These are phyloP conservation scores for Eciton burchellii DNA, from an alignment of 1,140 invertebrate species.

Conservation along the genomic window DNA sequence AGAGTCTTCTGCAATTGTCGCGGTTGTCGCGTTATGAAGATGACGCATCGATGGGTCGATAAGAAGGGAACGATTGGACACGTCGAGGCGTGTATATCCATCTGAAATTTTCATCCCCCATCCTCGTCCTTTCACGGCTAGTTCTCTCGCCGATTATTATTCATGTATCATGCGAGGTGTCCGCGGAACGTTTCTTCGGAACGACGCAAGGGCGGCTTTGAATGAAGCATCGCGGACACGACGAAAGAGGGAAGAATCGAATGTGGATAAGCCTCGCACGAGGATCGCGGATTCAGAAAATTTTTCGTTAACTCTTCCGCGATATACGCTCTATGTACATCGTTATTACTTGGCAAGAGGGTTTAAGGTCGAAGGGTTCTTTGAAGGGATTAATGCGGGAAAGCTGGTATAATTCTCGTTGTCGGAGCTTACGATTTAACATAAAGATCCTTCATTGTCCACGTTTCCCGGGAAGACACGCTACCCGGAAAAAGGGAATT, in stretches of 20 bases:
- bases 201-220: constrained; percentile 35
- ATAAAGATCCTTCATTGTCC: constrained; percentile 11
- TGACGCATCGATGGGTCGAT: constrained; percentile 85
- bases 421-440: background rate
- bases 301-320: background rate
- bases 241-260: constrained; percentile 69
- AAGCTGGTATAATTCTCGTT: constrained; percentile 30
- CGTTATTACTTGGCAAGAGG: constrained; percentile 11
- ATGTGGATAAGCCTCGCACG: background rate
- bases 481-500: background rate
- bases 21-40: constrained; percentile 74
- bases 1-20: too few species aligned
- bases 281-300: background rate
- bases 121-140: constrained; percentile 11
- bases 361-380: constrained; percentile 22
- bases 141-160: constrained; percentile 65
- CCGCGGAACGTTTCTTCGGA: constrained; percentile 77
- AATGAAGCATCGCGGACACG: constrained; percentile 73
- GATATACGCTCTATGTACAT: background rate
- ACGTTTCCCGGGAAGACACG: background rate
- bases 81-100: constrained; percentile 77
- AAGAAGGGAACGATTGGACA: constrained; percentile 85
- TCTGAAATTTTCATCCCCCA: constrained; percentile 65
- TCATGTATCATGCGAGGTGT: constrained; percentile 74
- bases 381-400: constrained; percentile 41